Conservation (phyloP, 2,797 vertebrate species). For the Leptodactylus fallax region DNA sequence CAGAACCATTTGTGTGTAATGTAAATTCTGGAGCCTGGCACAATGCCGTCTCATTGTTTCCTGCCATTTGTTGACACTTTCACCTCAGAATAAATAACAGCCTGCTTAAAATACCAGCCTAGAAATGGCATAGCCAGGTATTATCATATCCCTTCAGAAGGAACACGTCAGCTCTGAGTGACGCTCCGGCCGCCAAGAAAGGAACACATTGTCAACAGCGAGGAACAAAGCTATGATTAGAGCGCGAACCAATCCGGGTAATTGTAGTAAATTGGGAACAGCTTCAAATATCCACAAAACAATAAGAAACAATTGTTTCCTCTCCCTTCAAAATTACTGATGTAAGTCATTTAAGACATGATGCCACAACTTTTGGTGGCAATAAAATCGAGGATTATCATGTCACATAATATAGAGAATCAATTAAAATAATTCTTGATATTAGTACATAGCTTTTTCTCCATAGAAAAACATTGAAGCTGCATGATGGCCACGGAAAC, state of each 20-base stretch:
- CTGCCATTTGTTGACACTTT: constrained; percentile 48
- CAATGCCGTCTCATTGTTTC: constrained; percentile 37
- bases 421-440: no score
- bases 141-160: constrained; percentile 49
- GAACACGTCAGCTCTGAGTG: constrained; percentile 51
- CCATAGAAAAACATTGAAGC: no score
- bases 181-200: constrained; percentile 12
- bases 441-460: no score
- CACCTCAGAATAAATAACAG: constrained; percentile 54
- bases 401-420: no score
- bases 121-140: constrained; percentile 48
- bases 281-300: background rate
- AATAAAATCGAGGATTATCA: no score
- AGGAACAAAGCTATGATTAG: constrained; percentile 54
- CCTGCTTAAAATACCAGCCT: constrained; percentile 46
- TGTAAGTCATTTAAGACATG: no score
- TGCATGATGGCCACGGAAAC: no score
- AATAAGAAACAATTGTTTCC: background rate
- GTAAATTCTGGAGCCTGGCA: constrained; percentile 46
- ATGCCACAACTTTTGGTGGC: no score
- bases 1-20: constrained; percentile 47
- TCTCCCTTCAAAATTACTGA: no score
- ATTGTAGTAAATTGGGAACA: constrained; percentile 27
- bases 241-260: constrained; percentile 39
- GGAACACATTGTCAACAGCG: constrained; percentile 34